Evolutionary conservation across 2,113 vertebrate genomes (phyloP).

Genomic region (Channa maculata): DNA sequence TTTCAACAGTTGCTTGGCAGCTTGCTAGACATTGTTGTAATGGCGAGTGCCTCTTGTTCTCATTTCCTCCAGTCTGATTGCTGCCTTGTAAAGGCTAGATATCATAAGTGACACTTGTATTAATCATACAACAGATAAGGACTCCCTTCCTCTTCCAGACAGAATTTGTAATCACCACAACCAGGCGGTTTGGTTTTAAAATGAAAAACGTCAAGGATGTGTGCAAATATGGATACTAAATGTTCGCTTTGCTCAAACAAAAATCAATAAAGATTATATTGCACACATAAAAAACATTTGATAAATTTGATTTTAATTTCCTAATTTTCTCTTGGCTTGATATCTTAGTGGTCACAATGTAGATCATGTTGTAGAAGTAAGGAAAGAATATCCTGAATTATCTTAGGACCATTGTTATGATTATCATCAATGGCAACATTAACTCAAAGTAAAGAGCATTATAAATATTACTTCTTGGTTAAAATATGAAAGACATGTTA

Average conservation of each 20-base stretch:
- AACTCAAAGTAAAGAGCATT: too few species aligned
- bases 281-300: not conserved
- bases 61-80: slow-evolving; percentile 28
- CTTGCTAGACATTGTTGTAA: slow-evolving; percentile 4
- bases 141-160: slow-evolving; percentile 16
- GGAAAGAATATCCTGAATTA: not conserved
- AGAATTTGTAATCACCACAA: slow-evolving; percentile 23
- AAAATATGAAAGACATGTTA: too few species aligned
- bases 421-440: too few species aligned
- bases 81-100: slow-evolving; percentile 30
- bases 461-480: too few species aligned
- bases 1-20: slow-evolving; percentile 24
- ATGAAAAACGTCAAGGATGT: slow-evolving; percentile 27
- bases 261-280: slow-evolving; percentile 4
- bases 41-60: slow-evolving; percentile 23
- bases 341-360: not conserved
- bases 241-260: slow-evolving; percentile 4
- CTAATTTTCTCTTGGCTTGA: not conserved
- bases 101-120: slow-evolving; percentile 40
- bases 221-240: not conserved
- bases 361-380: not conserved
- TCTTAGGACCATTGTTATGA: not conserved
- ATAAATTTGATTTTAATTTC: too few species aligned
- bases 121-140: slow-evolving; percentile 46
- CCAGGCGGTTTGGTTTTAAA: not conserved